These are phyloP conservation scores for Scelioninae gen. 1 DNA, from an alignment of 2,888 invertebrate species.

Conservation along the genomic window DNA sequence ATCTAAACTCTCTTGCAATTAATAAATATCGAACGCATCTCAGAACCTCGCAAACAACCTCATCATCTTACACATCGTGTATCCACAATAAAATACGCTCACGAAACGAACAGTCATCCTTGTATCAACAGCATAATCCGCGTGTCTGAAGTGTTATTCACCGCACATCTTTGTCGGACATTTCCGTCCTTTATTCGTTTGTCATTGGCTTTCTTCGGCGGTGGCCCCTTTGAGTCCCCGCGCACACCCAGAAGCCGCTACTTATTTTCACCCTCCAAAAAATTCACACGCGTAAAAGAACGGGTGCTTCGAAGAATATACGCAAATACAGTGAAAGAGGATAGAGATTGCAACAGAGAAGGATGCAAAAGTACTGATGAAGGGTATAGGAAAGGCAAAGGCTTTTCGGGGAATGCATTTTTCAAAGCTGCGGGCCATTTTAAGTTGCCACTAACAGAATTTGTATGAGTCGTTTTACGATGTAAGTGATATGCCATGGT, in stretches of 20 bases:
- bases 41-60: too few species aligned
- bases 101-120: slow-evolving; percentile 43
- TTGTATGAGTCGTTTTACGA: slow-evolving; percentile 36
- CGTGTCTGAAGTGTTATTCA: slow-evolving; percentile 53
- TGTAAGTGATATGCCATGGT: slow-evolving; percentile 2
- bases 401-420: slow-evolving; percentile 64
- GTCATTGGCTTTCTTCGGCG: slow-evolving; percentile 51
- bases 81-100: slow-evolving; percentile 36
- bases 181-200: slow-evolving; percentile 50
- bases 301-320: slow-evolving; percentile 43
- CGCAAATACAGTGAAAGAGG: slow-evolving; percentile 24
- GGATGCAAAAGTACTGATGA: not conserved
- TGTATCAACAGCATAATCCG: slow-evolving; percentile 41
- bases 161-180: slow-evolving; percentile 45
- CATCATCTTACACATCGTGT: slow-evolving; percentile 6
- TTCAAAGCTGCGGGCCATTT: slow-evolving; percentile 58
- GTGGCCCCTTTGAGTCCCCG: slow-evolving; percentile 34
- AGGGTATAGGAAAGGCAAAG: not conserved
- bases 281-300: slow-evolving; percentile 57
- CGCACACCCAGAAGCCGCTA: slow-evolving; percentile 13
- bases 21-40: too few species aligned
- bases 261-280: slow-evolving; percentile 68
- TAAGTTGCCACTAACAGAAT: slow-evolving; percentile 36
- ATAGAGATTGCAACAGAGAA: too few species aligned
- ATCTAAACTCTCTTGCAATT: too few species aligned